Base-by-base conservation (phyloP, 2,888 invertebrate species). In the Andrena praecox region DNA sequence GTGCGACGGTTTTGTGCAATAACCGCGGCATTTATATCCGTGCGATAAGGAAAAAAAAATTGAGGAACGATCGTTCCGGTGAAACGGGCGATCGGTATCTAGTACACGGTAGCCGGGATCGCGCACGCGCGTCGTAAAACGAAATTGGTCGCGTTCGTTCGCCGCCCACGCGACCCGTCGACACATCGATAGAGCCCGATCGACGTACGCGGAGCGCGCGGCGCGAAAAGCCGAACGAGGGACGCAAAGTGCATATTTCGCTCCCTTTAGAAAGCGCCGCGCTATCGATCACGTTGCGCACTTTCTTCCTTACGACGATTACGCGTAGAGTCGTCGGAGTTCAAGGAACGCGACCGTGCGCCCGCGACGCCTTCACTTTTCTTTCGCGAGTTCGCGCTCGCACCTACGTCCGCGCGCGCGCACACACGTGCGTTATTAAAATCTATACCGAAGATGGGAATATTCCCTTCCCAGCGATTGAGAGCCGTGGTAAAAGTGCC, bases 281-380 rank as follows among this genome's bases (percentile, higher is more conserved):
- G 80, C 62, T 77, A 83, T 86, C 85, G 79, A 85, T 87, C 87
- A 77, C 82, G 86, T 82, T 76, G 82, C 78, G 68, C 77, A 73
- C 87, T 87, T 87, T 87, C 87, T 86, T 87, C 82, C 85, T 85
- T 82, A 82, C 82, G 78, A 82, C 75, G 82, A 85, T 85, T 85
- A 83, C 87, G 85, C 72, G 75, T 75, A 77, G 67, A 77, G 79
- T 64, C 80, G 63, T 54, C 48, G 59, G 63, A 59, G 84, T 86
- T 86, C 86, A 82, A 80, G 76, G 86, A 86, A 86, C 86, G 74
- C 71, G 69, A 59, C n/a, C 42, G 62, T 66, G 72, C 76, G 68
- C 76, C 64, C 70, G 73, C 56, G 54, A 68, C 76, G 63, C 77
- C 69, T 80, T 82, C 81, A 77, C 83, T 81, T 77, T 81, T 81